Conservation (phyloP, 2,797 vertebrate genomes). For the Fundulus diaphanus region DNA sequence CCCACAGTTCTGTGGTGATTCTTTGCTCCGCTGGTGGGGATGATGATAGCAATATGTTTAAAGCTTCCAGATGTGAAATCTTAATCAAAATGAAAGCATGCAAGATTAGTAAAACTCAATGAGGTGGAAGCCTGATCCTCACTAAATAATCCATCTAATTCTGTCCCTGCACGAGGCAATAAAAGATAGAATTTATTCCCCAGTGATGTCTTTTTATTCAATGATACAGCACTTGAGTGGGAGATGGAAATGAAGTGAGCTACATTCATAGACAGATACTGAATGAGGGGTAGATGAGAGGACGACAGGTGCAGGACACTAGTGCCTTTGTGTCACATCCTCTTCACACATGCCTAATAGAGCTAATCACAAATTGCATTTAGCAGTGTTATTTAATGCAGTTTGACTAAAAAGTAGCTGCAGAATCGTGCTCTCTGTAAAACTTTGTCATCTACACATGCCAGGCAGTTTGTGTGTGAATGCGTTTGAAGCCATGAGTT, state of each 20-base stretch:
- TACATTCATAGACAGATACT: constrained; percentile 46
- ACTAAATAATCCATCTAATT: constrained; percentile 69
- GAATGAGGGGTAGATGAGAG: constrained; percentile 49
- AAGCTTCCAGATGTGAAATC: constrained; percentile 64
- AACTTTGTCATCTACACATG: constrained; percentile 4
- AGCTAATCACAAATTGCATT: constrained; percentile 42
- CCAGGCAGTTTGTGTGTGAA: constrained; percentile 22
- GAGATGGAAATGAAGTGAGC: constrained; percentile 69
- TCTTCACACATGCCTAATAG: constrained; percentile 51
- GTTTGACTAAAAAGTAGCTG: constrained; percentile 29
- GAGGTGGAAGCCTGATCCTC: constrained; percentile 46
- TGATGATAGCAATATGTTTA: constrained; percentile 39
- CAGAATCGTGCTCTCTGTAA: constrained; percentile 21
- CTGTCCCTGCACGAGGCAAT: constrained; percentile 59
- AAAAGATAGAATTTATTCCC: constrained; percentile 63
- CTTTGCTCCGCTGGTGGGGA: constrained; percentile 51
- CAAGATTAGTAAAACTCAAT: constrained; percentile 68
- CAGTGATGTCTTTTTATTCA: constrained; percentile 63
- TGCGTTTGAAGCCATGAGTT: constrained; percentile 37
- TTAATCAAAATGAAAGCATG: constrained; percentile 56
- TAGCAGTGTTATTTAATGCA: constrained; percentile 18
- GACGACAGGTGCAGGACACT: constrained; percentile 58
- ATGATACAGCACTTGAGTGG: constrained; percentile 59
- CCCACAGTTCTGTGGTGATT: constrained; percentile 24
- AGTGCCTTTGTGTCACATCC: constrained; percentile 49